Percentiles rank a stretch among this genome's conserved stretches.
Evolutionary conservation across 1,140 invertebrate genomes (phyloP).

Genomic region (Dinoponera quadriceps): DNA sequence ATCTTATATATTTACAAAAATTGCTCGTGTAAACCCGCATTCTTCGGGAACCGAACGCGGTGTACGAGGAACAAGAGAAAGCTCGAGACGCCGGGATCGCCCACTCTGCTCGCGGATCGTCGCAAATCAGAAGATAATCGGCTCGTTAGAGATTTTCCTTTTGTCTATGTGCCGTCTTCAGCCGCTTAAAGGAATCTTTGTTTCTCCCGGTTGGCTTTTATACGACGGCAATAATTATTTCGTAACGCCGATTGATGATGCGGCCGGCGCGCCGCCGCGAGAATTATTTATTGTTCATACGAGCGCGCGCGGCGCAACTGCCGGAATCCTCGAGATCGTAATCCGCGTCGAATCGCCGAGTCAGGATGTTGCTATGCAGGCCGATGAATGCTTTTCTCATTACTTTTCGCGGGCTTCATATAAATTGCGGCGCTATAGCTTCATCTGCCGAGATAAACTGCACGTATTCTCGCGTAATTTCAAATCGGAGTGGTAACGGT

Average conservation of each 20-base stretch:
- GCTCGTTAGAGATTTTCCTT: constrained; percentile 9
- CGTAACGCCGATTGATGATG: constrained; percentile 63
- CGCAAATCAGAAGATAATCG: constrained; percentile 66
- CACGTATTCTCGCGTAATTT: constrained; percentile 35
- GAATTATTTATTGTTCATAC: constrained; percentile 66
- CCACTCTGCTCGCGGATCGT: constrained; percentile 34
- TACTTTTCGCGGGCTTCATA: constrained; percentile 63
- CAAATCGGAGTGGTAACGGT: constrained; percentile 36
- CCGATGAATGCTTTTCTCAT: constrained; percentile 68
- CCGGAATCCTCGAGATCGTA: constrained; percentile 70
- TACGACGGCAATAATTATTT: constrained; percentile 70
- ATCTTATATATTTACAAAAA: too few relatives aligned
- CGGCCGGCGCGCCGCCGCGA: constrained; percentile 36
- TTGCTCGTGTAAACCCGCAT: neutral
- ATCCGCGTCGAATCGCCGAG: constrained; percentile 52
- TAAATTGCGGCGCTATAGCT: constrained; percentile 68
- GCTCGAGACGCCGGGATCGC: constrained; percentile 23
- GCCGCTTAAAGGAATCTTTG: constrained; percentile 56
- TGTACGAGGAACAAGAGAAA: constrained; percentile 7
- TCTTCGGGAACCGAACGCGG: neutral
- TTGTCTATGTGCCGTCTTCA: neutral
- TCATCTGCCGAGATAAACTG: constrained; percentile 57
- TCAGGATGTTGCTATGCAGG: constrained; percentile 47
- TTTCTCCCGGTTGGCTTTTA: constrained; percentile 62
- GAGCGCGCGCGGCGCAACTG: constrained; percentile 43